Evolutionary conservation across 1,140 invertebrate species (phyloP), one percentile per base, ranked within the genome.

Genomic region (Camponotus floridanus): DNA sequence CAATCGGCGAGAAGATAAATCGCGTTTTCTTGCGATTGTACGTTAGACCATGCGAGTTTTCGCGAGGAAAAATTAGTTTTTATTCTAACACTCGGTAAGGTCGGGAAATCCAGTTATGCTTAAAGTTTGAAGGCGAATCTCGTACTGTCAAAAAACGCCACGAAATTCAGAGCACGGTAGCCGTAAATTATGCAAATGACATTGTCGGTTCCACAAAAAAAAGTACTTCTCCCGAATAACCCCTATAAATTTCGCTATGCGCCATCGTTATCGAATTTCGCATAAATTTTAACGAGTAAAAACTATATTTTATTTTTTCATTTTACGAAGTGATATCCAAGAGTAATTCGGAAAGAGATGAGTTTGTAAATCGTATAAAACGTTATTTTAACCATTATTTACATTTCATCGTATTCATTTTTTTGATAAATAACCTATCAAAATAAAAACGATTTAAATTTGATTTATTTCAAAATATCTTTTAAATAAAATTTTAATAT

Each of bases 161-260:
- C 45, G 21, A 70, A 80, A 59, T 71, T 70, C 36, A 21, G 13
- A 26, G 15, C 78, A n/a, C 64, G 48, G 59, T 36, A 68, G n/a
- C 11, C 13, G 18, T 13, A 70, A 15, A 71, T 80, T 80, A 80
- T 80, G 78, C 65, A 80, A 80, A 80, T 42, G 36, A 57, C 21
- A 33, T 45, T 15, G 21, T 70, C 67, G 64, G 6, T 36, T n/a
- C 21, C 21, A 11, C 45, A 70, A 70, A 70, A 67, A 11, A 79
- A 79, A 59, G 36, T 21, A 26, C 11, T 31, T 71, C 45, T 71
- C 15, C 9, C 21, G 18, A 70, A 67, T 57, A 42, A 59, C 13
- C 51, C 1, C 65, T 13, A 80, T 80, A 80, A 80, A 80, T 80
- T 80, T 71, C 65, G 33, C 21, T 13, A 57, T 80, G 48, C 31